These are phyloP conservation scores for Catagonus wagneri DNA, from an alignment of 2,113 vertebrate genomes.

Conservation along the genomic window DNA sequence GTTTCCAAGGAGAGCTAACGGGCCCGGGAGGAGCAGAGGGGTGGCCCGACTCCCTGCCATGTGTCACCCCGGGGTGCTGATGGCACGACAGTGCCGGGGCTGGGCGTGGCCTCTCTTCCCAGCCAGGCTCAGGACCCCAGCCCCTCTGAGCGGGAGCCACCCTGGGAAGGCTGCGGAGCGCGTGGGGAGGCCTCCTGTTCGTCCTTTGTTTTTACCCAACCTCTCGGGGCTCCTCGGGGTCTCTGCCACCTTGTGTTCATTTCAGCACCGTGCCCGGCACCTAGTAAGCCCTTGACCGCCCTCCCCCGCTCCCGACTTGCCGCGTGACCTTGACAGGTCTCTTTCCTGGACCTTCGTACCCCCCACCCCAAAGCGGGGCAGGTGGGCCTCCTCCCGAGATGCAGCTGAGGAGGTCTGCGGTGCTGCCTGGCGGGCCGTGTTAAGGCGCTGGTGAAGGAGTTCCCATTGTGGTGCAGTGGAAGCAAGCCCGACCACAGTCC, in stretches of 20 bases:
- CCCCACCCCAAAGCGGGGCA: neutral
- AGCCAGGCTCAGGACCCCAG: neutral
- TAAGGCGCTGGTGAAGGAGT: neutral
- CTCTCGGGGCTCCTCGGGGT: neutral
- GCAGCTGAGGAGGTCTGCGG: neutral
- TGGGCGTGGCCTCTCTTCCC: neutral
- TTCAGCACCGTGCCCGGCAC: neutral
- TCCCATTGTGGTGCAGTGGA: no score
- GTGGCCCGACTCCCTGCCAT: slow-evolving; percentile 50
- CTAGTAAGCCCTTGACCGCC: neutral
- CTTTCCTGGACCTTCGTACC: neutral
- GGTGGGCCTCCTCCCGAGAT: neutral
- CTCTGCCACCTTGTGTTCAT: neutral
- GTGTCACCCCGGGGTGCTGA: slow-evolving; percentile 42
- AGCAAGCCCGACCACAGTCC: no score
- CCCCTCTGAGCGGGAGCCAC: neutral
- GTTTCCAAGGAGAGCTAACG: slow-evolving; percentile 82
- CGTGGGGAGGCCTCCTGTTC: neutral
- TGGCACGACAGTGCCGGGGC: neutral
- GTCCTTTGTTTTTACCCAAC: neutral
- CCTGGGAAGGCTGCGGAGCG: neutral
- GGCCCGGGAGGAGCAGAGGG: slow-evolving; percentile 74
- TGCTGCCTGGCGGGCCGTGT: neutral
- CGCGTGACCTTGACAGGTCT: neutral
- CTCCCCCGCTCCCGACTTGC: neutral